These are phyloP conservation scores for Calidris pugnax DNA, from an alignment of 2,113 vertebrate species.

Conservation along the genomic window DNA sequence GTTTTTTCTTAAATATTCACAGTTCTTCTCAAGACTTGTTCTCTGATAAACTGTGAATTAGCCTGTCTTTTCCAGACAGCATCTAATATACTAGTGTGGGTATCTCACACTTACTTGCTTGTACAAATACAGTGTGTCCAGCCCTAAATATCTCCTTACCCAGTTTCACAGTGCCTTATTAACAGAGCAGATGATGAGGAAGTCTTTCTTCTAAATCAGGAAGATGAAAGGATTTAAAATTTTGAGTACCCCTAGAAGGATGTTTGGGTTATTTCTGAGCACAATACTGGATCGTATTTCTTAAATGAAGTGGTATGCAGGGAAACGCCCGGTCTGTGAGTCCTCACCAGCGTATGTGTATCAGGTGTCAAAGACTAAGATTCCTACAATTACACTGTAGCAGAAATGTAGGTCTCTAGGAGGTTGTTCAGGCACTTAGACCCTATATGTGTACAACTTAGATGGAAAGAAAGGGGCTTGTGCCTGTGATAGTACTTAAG, in stretches of 20 bases:
- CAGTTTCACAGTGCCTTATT: not conserved
- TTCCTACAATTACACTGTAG: not conserved
- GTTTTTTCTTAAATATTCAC: not conserved
- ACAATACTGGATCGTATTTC: not conserved
- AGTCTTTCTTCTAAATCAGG: not conserved
- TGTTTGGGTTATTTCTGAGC: not conserved
- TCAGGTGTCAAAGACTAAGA: not conserved
- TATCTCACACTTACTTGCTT: not conserved
- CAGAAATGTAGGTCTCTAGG: not conserved
- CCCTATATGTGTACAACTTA: not conserved
- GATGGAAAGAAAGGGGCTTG: not conserved
- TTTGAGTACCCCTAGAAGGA: not conserved
- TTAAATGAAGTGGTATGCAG: not conserved
- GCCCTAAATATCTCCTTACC: not conserved
- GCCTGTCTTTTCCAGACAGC: not conserved
- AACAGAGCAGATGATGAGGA: not conserved
- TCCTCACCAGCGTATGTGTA: not conserved
- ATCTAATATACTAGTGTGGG: not conserved
- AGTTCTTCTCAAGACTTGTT: not conserved
- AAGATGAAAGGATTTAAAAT: not conserved
- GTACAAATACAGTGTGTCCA: not conserved
- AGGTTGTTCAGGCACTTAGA: not conserved
- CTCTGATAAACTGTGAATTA: not conserved
- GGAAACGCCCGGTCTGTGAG: not conserved
- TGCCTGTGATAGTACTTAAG: not conserved